Percentiles rank a stretch among this genome's conserved stretches.
phyloP scores from a whole-genome alignment of 2,113 vertebrate species.

The Xenopus laevis region DNA sequence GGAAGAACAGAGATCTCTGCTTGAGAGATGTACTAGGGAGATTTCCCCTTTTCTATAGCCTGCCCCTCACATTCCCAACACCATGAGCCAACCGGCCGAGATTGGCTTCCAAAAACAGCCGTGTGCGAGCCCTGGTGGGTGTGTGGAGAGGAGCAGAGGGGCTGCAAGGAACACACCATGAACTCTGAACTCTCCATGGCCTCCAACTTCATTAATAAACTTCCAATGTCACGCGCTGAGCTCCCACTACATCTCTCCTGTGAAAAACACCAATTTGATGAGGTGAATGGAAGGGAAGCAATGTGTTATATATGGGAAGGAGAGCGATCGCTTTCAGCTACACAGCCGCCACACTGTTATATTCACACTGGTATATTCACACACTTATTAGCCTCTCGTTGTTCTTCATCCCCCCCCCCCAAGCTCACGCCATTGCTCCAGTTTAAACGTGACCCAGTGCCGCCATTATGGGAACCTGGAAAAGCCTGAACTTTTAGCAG shows the following conservation, averaged over 20 bases:
- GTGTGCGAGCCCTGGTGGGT: constrained; percentile 42
- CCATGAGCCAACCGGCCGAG: neutral
- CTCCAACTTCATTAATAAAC: constrained; percentile 63
- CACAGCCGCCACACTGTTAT: neutral
- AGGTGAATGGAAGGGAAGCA: constrained; percentile 17
- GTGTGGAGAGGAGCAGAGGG: constrained; percentile 14
- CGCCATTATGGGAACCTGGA: neutral
- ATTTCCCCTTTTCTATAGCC: constrained; percentile 40
- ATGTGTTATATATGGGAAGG: neutral
- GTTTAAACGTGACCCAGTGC: neutral
- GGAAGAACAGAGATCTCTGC: constrained; percentile 70
- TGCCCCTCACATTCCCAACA: constrained; percentile 56
- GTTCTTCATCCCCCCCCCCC: neutral
- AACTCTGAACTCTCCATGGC: constrained; percentile 67
- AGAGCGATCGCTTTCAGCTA: too few relatives aligned
- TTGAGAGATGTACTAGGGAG: constrained; percentile 74
- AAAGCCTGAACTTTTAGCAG: too few relatives aligned
- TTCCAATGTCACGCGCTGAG: constrained; percentile 56
- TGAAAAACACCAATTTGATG: constrained; percentile 29
- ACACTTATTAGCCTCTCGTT: neutral
- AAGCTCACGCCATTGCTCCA: neutral
- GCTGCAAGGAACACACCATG: constrained; percentile 54
- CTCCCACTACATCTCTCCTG: constrained; percentile 51
- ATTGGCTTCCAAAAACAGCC: constrained; percentile 46
- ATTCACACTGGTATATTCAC: neutral